phyloP scores from a whole-genome alignment of 2,888 invertebrate species.

The Euclidia mi region DNA sequence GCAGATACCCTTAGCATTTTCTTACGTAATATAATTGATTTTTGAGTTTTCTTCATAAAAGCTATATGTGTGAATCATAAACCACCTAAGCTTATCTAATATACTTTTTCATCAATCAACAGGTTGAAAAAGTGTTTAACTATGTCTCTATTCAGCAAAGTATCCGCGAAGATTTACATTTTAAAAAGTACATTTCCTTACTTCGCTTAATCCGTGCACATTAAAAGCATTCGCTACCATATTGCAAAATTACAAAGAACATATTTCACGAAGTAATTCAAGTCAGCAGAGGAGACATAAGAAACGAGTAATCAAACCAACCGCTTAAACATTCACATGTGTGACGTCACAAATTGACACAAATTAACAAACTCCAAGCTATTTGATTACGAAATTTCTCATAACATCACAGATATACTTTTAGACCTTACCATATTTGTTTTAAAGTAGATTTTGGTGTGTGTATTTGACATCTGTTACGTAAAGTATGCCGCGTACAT shows the following conservation, averaged over 20 bases:
- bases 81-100: too few species aligned
- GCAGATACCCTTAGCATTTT: too few species aligned
- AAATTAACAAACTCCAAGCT: slow-evolving; percentile 53
- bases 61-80: too few species aligned
- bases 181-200: not conserved
- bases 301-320: slow-evolving; percentile 30
- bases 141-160: too few species aligned
- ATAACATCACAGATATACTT: slow-evolving; percentile 25
- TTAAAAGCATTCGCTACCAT: slow-evolving; percentile 11
- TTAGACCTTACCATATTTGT: slow-evolving; percentile 32
- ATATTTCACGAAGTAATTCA: slow-evolving; percentile 47
- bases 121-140: too few species aligned
- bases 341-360: slow-evolving; percentile 50
- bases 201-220: slow-evolving; percentile 1
- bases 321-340: slow-evolving; percentile 34
- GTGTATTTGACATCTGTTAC: slow-evolving; percentile 46
- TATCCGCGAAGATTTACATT: too few species aligned
- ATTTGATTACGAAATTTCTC: slow-evolving; percentile 50
- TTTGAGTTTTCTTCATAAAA: too few species aligned
- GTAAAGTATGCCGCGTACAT: slow-evolving; percentile 46
- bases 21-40: too few species aligned
- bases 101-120: too few species aligned
- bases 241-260: slow-evolving; percentile 30
- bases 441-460: slow-evolving; percentile 48
- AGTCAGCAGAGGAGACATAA: slow-evolving; percentile 38